These are phyloP conservation scores for Neodiprion pinetum DNA, from an alignment of 1,140 invertebrate genomes.

Conservation along the genomic window DNA sequence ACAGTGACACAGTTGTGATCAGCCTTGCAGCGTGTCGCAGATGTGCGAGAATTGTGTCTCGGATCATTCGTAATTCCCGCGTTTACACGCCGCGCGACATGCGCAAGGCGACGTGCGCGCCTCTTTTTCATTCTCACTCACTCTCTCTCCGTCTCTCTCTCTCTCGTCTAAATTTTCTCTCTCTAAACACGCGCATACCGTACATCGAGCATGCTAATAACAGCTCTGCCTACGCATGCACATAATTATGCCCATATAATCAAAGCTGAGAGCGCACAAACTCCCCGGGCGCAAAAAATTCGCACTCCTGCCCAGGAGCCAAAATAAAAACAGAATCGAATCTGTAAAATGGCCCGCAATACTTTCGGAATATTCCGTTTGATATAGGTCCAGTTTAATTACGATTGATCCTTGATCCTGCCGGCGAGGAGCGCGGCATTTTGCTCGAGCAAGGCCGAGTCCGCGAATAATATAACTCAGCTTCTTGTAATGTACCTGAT, in stretches of 20 bases:
- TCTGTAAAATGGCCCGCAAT: no score
- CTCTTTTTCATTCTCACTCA: background rate
- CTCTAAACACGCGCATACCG: background rate
- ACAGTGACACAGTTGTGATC: constrained; percentile 56
- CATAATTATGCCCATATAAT: background rate
- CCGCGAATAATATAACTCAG: no score
- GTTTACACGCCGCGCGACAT: background rate
- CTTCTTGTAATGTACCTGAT: no score
- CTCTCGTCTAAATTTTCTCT: no score
- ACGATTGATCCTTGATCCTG: no score
- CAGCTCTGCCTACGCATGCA: background rate
- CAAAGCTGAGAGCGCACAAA: background rate
- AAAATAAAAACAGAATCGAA: no score
- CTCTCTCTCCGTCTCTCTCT: background rate
- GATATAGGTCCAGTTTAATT: no score
- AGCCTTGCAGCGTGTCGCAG: constrained; percentile 38
- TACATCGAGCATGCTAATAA: background rate
- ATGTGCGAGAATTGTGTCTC: background rate
- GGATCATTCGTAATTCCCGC: background rate
- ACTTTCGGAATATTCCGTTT: no score
- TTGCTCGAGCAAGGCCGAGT: no score
- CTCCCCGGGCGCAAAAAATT: no score
- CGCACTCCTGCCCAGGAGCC: no score
- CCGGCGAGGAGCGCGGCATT: no score
- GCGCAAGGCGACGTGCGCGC: background rate